Conservation (phyloP, 30 jellyfish, hydroid and myxozoan species). For the Catostylus mosaicus region DNA sequence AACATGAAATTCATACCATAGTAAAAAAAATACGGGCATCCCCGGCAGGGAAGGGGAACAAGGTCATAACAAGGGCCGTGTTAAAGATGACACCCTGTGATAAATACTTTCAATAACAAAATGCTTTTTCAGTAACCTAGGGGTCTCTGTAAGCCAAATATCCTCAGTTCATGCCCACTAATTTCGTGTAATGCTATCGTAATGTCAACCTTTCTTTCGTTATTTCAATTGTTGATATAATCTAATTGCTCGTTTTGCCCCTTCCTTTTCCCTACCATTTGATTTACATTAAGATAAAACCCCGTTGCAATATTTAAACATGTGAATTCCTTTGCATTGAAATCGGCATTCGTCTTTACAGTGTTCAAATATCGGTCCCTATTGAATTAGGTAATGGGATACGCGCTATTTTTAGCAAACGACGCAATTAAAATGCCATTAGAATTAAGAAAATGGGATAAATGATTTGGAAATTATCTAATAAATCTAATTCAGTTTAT, state of each 20-base stretch:
- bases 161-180: no score
- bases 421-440: constrained; percentile 27
- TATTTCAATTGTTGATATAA: background rate
- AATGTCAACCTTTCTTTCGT: background rate
- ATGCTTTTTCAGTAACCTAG: no score
- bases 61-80: no score
- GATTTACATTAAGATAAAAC: constrained; percentile 19
- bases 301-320: constrained; percentile 27
- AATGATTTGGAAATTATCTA: background rate
- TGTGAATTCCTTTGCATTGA: constrained; percentile 15
- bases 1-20: no score
- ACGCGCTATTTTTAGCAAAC: constrained; percentile 21
- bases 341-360: constrained; percentile 14
- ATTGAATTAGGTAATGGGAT: background rate
- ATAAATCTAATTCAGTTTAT: no score
- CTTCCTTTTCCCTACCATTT: constrained; percentile 33
- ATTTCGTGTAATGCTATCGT: no score
- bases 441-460: background rate
- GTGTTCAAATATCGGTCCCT: background rate
- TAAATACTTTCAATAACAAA: no score
- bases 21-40: no score
- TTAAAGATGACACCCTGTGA: no score
- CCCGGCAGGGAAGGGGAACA: no score
- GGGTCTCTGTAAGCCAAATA: no score
- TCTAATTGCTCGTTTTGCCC: background rate